Evolutionary conservation across 2,888 invertebrate species (phyloP).

Genomic region (Cartodere bifasciata): DNA sequence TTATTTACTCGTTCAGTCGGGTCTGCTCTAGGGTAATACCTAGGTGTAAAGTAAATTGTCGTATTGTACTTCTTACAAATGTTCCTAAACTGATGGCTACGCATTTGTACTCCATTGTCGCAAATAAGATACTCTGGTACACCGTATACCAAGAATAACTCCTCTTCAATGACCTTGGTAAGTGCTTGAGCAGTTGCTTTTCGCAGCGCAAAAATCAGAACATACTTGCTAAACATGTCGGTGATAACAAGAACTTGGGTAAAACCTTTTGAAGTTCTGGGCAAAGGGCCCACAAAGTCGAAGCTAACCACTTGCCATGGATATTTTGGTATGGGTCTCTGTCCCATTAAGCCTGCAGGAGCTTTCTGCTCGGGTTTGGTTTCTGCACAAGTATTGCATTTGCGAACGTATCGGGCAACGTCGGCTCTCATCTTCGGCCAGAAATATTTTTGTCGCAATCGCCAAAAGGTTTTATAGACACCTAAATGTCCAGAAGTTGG

Average conservation of each 20-base stretch:
- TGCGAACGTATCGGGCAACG: conserved; percentile 9
- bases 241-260: conserved; percentile 5
- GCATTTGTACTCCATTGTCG: conserved; percentile 15
- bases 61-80: conserved; percentile 3
- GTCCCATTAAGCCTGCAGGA: conserved; percentile 7
- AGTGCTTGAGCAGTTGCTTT: conserved; percentile 9
- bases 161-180: conserved; percentile 6
- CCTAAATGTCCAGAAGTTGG: conserved; percentile 6
- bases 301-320: conserved; percentile 5
- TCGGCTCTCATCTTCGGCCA: conserved; percentile 13
- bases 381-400: conserved; percentile 11
- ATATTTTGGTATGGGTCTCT: not conserved
- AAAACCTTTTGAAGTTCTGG: conserved; percentile 4
- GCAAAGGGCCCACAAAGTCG: conserved; percentile 5
- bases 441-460: conserved; percentile 6
- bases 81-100: not conserved
- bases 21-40: conserved; percentile 10
- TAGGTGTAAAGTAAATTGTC: conserved; percentile 4
- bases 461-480: conserved; percentile 8
- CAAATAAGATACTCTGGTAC: conserved; percentile 11
- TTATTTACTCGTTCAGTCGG: conserved; percentile 12
- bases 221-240: conserved; percentile 8
- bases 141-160: conserved; percentile 16
- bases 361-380: too few relatives aligned
- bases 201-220: conserved; percentile 1